Evolutionary conservation across 1,140 invertebrate species (phyloP).

Genomic region (Drosophila kikkawai): DNA sequence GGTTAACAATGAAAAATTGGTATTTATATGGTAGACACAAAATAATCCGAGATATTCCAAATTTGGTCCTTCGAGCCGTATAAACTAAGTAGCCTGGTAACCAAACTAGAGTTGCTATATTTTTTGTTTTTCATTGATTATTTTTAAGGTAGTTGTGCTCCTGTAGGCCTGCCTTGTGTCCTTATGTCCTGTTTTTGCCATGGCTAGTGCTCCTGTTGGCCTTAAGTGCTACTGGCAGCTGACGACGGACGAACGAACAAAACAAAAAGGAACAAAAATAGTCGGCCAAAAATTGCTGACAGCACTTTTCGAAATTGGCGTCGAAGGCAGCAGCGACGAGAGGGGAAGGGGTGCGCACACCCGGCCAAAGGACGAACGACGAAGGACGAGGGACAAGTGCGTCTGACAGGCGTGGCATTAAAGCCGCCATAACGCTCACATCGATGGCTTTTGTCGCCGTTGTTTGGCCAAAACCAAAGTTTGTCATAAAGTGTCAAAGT

Average conservation of each 20-base stretch:
- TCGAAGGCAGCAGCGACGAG: conserved; percentile 17
- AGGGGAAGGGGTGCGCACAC: not conserved
- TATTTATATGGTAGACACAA: not conserved
- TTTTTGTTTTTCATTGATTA: not conserved
- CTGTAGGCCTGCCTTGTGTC: not conserved
- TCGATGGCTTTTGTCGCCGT: conserved; percentile 16
- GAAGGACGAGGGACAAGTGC: conserved; percentile 39
- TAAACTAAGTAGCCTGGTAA: not conserved
- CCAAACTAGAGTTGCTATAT: not conserved
- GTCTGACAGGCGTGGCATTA: conserved; percentile 71
- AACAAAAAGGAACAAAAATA: conserved; percentile 34
- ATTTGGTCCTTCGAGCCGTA: not conserved
- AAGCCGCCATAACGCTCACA: conserved; percentile 59
- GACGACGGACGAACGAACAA: conserved; percentile 49
- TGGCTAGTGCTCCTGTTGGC: conserved; percentile 37
- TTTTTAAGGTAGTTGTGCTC: conserved; percentile 6
- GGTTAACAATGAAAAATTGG: not conserved
- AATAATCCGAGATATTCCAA: not conserved
- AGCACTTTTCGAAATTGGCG: conserved; percentile 75
- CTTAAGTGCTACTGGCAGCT: conserved; percentile 74
- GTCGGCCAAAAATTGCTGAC: conserved; percentile 75
- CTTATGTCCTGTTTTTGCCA: conserved; percentile 14
- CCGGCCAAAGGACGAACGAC: not conserved
- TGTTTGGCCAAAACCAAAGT: conserved; percentile 67
- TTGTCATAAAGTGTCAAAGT: conserved; percentile 81